These are phyloP conservation scores for Tetraneura akinire DNA, from an alignment of 1,140 invertebrate species.

Conservation along the genomic window DNA sequence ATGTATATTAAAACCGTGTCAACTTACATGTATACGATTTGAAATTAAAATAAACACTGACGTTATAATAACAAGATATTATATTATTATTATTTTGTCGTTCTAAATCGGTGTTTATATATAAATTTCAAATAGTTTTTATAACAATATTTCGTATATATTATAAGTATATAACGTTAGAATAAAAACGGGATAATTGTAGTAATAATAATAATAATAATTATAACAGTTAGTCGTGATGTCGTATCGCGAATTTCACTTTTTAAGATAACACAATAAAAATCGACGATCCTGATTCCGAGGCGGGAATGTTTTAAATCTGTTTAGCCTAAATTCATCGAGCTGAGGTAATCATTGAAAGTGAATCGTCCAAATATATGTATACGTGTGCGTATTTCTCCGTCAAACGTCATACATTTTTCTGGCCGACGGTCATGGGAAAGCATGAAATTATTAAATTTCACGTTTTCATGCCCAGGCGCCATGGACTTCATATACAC, in stretches of 20 bases:
- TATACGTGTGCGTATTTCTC: neutral
- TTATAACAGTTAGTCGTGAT: conserved; percentile 9
- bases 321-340: conserved; percentile 23
- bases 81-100: too few species aligned
- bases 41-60: too few species aligned
- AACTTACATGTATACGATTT: too few species aligned
- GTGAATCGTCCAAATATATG: conserved; percentile 25
- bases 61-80: too few species aligned
- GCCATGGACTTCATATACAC: neutral
- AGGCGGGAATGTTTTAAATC: conserved; percentile 6
- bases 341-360: conserved; percentile 44
- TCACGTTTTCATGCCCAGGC: conserved; percentile 31
- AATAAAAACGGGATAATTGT: neutral
- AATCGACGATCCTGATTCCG: neutral
- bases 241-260: neutral
- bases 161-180: neutral
- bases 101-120: too few species aligned
- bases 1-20: too few species aligned
- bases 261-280: neutral
- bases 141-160: too few species aligned
- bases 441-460: conserved; percentile 51
- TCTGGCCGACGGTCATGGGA: conserved; percentile 20
- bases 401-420: conserved; percentile 11
- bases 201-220: neutral
- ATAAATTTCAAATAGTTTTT: too few species aligned